Base-by-base conservation (phyloP, 2,888 invertebrate genomes). In the Drosophila meridiana region DNA sequence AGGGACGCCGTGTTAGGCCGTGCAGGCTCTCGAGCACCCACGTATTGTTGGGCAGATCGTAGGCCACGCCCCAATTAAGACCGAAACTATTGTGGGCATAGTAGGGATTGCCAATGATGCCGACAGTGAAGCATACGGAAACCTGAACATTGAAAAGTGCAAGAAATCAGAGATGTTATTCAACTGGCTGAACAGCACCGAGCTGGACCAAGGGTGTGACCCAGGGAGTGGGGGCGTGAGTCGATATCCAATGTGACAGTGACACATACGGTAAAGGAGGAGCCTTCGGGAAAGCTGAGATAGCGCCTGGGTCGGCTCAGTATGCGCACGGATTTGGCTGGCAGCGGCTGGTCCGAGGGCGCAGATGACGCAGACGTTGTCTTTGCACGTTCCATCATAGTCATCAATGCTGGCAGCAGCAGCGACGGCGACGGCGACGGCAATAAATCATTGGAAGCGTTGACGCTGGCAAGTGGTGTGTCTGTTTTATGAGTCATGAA, bases 11-110 rank as follows among this genome's bases (percentile, higher is more conserved):
- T 8, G 82, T 65, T 28, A 93, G 90, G 36, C 93, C 93, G 50
- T 92, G 91, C 47, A 92, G 69, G 53, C 89, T 86, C 60, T 91
- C 82, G 4, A 94, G 93, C 59, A 93, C 92, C 90, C 94, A 94
- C 0, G 95, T 94, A 40, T 92, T 92, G 73, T 95, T 95, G 1
- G 95, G 95, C 53, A 95, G 90, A 75, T 95, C 95, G 61, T 96
- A 96, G 0, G 96, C 95, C 55, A 96, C 94, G 52, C 95, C 96
- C 95, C 96, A 96, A 92, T 96, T 96, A 9, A 96, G 89, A 2
- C 95, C 95, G 80, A 95, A 95, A 8, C 95, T 94, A 90, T 95
- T 95, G 52, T 95, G 94, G 3, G 94, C 94, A 3, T 93, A 94
- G 0, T 94, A 92, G 1, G 95, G 95, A 85, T 94, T 94, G 8